These are phyloP conservation scores for Aspidoscelis tigris DNA, from an alignment of 2,113 vertebrate species.

Conservation along the genomic window DNA sequence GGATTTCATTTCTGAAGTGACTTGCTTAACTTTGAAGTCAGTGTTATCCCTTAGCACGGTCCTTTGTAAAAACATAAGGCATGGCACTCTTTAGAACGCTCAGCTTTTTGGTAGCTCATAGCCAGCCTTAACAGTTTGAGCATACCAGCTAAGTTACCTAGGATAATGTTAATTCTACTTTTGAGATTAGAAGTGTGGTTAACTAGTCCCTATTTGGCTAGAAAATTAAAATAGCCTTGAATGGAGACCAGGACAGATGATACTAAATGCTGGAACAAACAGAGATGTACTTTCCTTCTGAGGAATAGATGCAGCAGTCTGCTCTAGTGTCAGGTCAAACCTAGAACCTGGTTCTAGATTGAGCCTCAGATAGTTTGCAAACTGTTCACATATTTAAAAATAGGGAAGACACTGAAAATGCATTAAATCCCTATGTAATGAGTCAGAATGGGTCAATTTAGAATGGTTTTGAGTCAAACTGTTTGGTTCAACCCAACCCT, in stretches of 20 bases:
- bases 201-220: conserved; percentile 10
- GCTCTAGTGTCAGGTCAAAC: not conserved
- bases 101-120: conserved; percentile 44
- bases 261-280: not conserved
- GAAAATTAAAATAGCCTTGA: conserved; percentile 31
- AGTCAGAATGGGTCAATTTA: too few species aligned
- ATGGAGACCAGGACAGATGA: conserved; percentile 11
- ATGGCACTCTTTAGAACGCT: not conserved
- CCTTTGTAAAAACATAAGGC: conserved; percentile 42
- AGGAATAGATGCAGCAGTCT: not conserved
- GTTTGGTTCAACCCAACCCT: too few species aligned
- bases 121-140: conserved; percentile 21
- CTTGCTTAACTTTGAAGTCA: conserved; percentile 67
- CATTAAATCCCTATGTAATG: too few species aligned
- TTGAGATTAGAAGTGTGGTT: conserved; percentile 19
- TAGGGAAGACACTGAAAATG: too few species aligned
- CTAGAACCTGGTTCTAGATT: too few species aligned
- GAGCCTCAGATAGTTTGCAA: too few species aligned
- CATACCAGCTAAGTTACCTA: conserved; percentile 22
- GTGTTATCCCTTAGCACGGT: conserved; percentile 54
- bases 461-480: too few species aligned
- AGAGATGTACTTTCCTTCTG: not conserved
- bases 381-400: too few species aligned
- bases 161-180: conserved; percentile 35
- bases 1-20: conserved; percentile 59